Evolutionary conservation across 2,888 invertebrate species (phyloP), one percentile per base, ranked within the genome.

Genomic region (Heliconius erato): DNA sequence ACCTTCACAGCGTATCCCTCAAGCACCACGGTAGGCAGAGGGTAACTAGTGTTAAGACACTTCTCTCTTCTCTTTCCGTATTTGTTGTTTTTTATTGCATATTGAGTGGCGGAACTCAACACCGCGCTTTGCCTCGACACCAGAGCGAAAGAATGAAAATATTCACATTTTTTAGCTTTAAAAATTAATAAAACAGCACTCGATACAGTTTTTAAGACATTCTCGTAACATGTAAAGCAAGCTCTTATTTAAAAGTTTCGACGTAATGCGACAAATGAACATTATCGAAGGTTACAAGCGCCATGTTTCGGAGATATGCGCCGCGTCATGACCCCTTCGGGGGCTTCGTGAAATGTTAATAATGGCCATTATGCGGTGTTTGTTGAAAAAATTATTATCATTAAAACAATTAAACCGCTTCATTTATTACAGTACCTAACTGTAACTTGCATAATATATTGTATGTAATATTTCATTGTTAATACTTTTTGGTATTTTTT

Each of bases 351-450:
- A 54, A 67, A 54, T 74, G 54, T 9, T 74, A 80, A 80, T 80
- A 80, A 80, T 80, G 67, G n/a, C 67, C 67, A 74, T 80, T 80
- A 80, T 54, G 26, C 26, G 44, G 40, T 80, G 67, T 80, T 80
- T 80, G 80, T 80, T 80, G 74, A 74, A 80, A 80, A 80, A 80
- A 80, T 72, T 80, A 68, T 74, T 68, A 74, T 80, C 63, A 80
- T 74, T 80, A 67, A 32, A 65, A 32, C 32, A 65, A 63, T 65
- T 72, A 11, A 9, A 40, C 28, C 69, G 40, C 26, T 59, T 59
- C 67, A 74, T 74, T 80, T 49, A 35, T 54, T 54, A n/a, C 49
- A n/a, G 35, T 67, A 12, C n/a, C 63, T 63, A 78, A 78, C 67
- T 78, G 78, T 78, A 67, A 44, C 14, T 14, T 28, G 11, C 9